These are phyloP conservation scores for Erethizon dorsatum DNA, from an alignment of 2,797 vertebrate genomes.

Conservation along the genomic window DNA sequence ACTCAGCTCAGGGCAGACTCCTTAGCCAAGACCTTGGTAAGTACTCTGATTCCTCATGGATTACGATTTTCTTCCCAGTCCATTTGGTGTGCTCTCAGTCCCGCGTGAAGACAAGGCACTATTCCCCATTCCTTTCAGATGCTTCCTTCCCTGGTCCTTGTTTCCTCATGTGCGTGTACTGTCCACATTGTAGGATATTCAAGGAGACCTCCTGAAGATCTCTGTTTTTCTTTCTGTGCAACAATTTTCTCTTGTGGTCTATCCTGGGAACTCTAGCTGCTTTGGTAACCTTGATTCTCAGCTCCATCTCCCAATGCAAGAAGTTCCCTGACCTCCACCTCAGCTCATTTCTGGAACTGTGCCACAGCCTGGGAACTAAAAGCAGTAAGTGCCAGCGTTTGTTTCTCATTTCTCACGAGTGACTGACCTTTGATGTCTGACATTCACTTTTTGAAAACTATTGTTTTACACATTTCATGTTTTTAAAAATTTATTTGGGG, in stretches of 20 bases:
- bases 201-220: not conserved
- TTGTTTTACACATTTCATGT: not conserved
- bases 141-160: not conserved
- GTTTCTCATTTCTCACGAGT: not conserved
- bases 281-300: not conserved
- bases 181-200: not conserved
- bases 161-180: not conserved
- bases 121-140: not conserved
- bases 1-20: not conserved
- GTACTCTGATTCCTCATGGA: not conserved
- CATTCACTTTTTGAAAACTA: not conserved
- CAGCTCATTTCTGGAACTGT: not conserved
- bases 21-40: not conserved
- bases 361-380: not conserved
- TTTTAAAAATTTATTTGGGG: not conserved
- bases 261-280: not conserved
- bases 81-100: not conserved
- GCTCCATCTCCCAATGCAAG: not conserved
- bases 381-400: not conserved
- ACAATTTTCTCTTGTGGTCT: not conserved
- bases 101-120: not conserved
- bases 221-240: not conserved
- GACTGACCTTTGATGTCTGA: not conserved
- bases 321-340: not conserved
- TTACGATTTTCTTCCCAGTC: not conserved